These are phyloP conservation scores for Rhagonycha lutea DNA, from an alignment of 2,888 invertebrate genomes.

Conservation along the genomic window DNA sequence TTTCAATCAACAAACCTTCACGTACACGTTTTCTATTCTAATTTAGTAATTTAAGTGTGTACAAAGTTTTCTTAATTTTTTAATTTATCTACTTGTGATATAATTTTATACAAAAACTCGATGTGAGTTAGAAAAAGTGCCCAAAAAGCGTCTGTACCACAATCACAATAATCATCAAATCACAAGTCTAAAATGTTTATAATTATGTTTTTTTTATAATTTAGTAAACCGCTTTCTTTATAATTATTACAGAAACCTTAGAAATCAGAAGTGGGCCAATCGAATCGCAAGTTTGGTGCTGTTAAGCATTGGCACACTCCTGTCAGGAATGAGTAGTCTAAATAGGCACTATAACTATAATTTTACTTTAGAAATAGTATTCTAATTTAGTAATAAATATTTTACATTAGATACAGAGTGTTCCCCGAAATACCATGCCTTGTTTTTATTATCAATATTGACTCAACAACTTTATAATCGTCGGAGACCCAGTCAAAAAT, in stretches of 20 bases:
- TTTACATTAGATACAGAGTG: conserved; percentile 29
- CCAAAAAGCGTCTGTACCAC: conserved; percentile 22
- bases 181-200: neutral
- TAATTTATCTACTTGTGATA: neutral
- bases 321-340: conserved; percentile 14
- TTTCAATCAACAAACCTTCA: conserved; percentile 20
- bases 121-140: conserved; percentile 21
- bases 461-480: conserved; percentile 10
- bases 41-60: neutral
- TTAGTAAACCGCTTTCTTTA: neutral
- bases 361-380: conserved; percentile 18
- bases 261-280: neutral
- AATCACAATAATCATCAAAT: conserved; percentile 6
- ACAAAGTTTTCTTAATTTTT: conserved; percentile 9
- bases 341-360: conserved; percentile 32
- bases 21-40: neutral
- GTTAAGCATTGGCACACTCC: neutral
- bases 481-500: neutral
- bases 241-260: conserved; percentile 19
- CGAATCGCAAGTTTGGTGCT: neutral
- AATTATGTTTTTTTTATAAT: neutral
- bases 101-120: conserved; percentile 26
- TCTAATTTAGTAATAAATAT: conserved; percentile 12
- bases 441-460: conserved; percentile 32
- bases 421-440: conserved; percentile 40